Percentiles rank a stretch among this genome's conserved stretches.
Conservation (phyloP, 2,797 vertebrate genomes). For the Pterois miles region DNA sequence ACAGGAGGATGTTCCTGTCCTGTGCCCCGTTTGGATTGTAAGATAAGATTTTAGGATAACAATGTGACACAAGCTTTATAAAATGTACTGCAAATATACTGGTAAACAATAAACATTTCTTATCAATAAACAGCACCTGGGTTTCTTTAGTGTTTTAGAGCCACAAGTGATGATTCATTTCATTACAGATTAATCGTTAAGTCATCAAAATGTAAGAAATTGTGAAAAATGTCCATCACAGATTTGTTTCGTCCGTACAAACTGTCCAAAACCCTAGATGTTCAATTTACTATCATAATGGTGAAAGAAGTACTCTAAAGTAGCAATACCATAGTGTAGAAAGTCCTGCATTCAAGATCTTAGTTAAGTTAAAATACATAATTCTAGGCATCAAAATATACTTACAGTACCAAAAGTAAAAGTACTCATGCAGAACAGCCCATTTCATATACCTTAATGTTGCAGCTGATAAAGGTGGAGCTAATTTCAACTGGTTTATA, state of each 20-base stretch:
- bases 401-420: too few relatives aligned
- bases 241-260: not conserved
- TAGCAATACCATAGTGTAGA: too few relatives aligned
- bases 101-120: constrained; percentile 70
- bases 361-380: accelerated
- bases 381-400: too few relatives aligned
- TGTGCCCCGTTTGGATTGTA: constrained; percentile 42
- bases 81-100: constrained; percentile 58
- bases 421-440: too few relatives aligned
- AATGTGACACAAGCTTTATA: constrained; percentile 68
- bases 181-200: not conserved
- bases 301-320: not conserved
- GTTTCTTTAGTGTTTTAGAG: not conserved
- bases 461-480: too few relatives aligned
- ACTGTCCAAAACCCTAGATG: not conserved
- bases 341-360: too few relatives aligned
- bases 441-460: too few relatives aligned
- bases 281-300: not conserved
- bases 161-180: not conserved
- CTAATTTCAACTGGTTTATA: too few relatives aligned
- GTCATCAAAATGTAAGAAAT: not conserved
- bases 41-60: constrained; percentile 53
- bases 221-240: accelerated
- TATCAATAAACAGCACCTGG: constrained; percentile 14
- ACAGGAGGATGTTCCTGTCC: constrained; percentile 24